A percentile compares a stretch with the other conserved stretches of the same genome.
Conservation (phyloP, 64 coral and sea anemone species). For the Pachyseris speciosa region DNA sequence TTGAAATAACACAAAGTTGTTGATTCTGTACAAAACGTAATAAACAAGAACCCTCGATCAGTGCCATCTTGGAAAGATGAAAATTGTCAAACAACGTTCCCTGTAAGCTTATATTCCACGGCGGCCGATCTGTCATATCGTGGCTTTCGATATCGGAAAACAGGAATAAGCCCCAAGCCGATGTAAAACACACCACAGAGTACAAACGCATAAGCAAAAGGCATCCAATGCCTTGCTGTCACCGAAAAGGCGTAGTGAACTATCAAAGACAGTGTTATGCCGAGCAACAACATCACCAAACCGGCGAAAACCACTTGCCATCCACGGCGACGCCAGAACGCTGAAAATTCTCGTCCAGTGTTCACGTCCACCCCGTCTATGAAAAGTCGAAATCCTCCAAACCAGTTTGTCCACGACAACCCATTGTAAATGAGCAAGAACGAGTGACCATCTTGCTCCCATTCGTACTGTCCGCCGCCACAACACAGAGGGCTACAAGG, state of each 20-base stretch:
- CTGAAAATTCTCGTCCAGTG: constrained; percentile 86
- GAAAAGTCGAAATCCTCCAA: constrained; percentile 89
- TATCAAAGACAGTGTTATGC: constrained; percentile 69
- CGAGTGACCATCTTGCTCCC: constrained; percentile 87
- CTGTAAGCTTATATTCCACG: constrained; percentile 51
- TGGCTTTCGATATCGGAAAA: constrained; percentile 81
- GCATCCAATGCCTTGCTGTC: not conserved
- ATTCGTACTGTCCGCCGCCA: constrained; percentile 77
- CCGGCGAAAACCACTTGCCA: constrained; percentile 81
- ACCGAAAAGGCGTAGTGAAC: constrained; percentile 56
- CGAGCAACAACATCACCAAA: constrained; percentile 67
- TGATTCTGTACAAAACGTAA: no score
- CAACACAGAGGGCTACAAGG: constrained; percentile 91
- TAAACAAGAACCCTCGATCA: no score
- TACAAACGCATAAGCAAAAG: constrained; percentile 73
- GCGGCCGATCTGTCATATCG: not conserved
- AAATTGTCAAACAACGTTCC: no score
- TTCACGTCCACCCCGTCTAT: constrained; percentile 92
- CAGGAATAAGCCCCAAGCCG: constrained; percentile 81
- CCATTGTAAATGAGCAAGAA: constrained; percentile 85
- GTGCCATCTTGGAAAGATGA: no score
- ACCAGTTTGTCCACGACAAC: constrained; percentile 55
- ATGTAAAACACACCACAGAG: constrained; percentile 65
- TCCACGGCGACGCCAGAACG: constrained; percentile 91
- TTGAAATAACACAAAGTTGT: no score